Evolutionary conservation across 1,140 invertebrate species (phyloP).

Genomic region (Pararge aegeria): DNA sequence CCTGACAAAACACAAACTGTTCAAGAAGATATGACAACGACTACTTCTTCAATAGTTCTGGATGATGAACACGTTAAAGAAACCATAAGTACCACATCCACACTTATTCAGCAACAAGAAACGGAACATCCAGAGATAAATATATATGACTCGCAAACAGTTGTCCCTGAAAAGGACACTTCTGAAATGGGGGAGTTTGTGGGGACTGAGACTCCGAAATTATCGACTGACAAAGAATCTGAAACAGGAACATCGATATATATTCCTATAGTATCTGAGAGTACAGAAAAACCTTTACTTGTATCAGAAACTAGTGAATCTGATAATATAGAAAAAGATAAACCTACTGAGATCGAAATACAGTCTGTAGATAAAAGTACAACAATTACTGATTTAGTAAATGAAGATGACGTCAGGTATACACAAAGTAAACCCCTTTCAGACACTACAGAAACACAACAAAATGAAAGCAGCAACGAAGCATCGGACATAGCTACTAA

Average conservation of each 20-base stretch:
- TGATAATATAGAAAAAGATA: neutral
- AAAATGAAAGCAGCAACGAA: conserved; percentile 2
- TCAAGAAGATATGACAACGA: neutral
- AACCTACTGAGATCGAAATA: neutral
- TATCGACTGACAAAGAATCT: neutral
- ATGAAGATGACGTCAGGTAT: neutral
- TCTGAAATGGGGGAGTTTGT: neutral
- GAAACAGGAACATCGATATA: neutral
- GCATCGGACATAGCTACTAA: neutral
- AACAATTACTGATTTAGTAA: neutral
- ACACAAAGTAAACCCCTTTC: neutral
- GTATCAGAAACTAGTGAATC: neutral
- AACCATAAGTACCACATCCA: neutral
- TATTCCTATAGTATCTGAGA: neutral
- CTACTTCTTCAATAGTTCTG: neutral
- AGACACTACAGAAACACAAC: conserved; percentile 3
- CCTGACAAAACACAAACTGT: conserved; percentile 1
- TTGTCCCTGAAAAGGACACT: neutral
- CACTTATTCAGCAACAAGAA: neutral
- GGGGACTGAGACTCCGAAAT: neutral
- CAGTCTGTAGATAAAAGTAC: neutral
- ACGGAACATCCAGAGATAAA: neutral
- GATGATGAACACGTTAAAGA: neutral
- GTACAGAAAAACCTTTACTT: neutral
- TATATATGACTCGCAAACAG: neutral